Conservation (phyloP, 2,888 invertebrate species). For the Cremastinae sp. region DNA sequence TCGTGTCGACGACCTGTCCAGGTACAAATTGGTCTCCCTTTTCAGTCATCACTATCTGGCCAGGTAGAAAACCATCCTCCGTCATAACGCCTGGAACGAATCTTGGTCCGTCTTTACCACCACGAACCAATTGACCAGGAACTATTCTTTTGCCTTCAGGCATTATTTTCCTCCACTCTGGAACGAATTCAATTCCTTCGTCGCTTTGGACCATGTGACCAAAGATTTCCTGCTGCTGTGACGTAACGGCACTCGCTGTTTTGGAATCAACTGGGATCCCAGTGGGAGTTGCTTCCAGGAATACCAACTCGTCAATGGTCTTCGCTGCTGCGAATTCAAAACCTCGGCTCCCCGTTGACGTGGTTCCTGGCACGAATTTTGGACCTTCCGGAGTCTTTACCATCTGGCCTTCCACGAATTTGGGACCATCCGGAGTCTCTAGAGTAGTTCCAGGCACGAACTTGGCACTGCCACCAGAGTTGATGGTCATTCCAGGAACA, state of each 20-base stretch:
- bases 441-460: slow-evolving; percentile 85
- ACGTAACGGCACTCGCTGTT: slow-evolving; percentile 82
- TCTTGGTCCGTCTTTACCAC: slow-evolving; percentile 83
- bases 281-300: slow-evolving; percentile 82
- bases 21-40: slow-evolving; percentile 87
- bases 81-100: slow-evolving; percentile 88
- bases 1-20: slow-evolving; percentile 87
- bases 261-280: slow-evolving; percentile 83
- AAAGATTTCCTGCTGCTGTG: slow-evolving; percentile 81
- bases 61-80: slow-evolving; percentile 86
- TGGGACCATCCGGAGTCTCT: slow-evolving; percentile 84
- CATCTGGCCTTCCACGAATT: slow-evolving; percentile 86
- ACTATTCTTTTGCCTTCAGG: slow-evolving; percentile 84
- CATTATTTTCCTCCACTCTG: slow-evolving; percentile 80
- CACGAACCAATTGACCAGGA: slow-evolving; percentile 85
- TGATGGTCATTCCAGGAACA: slow-evolving; percentile 83
- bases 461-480: slow-evolving; percentile 79
- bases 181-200: slow-evolving; percentile 86
- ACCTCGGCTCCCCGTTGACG: slow-evolving; percentile 78
- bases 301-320: slow-evolving; percentile 83
- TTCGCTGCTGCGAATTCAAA: slow-evolving; percentile 84
- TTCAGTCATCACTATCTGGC: slow-evolving; percentile 86
- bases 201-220: slow-evolving; percentile 86
- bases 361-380: slow-evolving; percentile 85
- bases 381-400: slow-evolving; percentile 83